These are phyloP conservation scores for Litoditis marina DNA, from an alignment of 2,888 invertebrate species.

Conservation along the genomic window DNA sequence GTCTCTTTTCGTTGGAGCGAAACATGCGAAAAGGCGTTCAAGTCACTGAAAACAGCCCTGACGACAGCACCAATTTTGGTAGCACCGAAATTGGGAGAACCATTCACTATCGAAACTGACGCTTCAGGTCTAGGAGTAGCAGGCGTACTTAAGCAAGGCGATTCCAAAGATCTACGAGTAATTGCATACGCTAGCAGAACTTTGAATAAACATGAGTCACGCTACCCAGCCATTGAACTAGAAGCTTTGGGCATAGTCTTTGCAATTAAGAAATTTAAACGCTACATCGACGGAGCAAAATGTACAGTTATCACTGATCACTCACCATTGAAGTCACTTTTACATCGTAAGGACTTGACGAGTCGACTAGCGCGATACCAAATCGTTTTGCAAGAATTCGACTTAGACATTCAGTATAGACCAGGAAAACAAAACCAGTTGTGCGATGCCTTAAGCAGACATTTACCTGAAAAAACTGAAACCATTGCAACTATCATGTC, in stretches of 20 bases:
- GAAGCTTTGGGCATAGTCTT: conserved; percentile 8
- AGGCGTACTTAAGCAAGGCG: conserved; percentile 2
- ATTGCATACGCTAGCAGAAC: conserved; percentile 6
- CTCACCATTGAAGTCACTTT: no score
- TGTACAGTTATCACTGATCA: conserved; percentile 1
- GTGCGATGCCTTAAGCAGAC: no score
- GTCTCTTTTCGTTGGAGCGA: conserved; percentile 15
- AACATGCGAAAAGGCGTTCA: conserved; percentile 13
- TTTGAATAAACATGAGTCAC: conserved; percentile 5
- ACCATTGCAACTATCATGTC: no score
- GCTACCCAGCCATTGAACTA: background rate
- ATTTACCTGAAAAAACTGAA: no score
- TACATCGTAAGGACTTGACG: no score
- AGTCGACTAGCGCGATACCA: no score
- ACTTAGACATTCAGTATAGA: no score
- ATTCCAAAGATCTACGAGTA: no score
- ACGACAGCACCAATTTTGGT: conserved; percentile 8
- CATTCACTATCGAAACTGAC: conserved; percentile 13
- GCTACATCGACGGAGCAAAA: conserved; percentile 6
- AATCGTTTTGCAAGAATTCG: no score
- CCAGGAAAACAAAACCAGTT: no score
- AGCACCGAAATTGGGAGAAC: conserved; percentile 3
- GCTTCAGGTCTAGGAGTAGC: conserved; percentile 2
- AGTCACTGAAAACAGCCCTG: conserved; percentile 2
- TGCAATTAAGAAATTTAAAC: conserved; percentile 2